Percentiles rank a stretch among this genome's conserved stretches.
phyloP scores from a whole-genome alignment of 2,888 invertebrate genomes.

The Andrena camellia region DNA sequence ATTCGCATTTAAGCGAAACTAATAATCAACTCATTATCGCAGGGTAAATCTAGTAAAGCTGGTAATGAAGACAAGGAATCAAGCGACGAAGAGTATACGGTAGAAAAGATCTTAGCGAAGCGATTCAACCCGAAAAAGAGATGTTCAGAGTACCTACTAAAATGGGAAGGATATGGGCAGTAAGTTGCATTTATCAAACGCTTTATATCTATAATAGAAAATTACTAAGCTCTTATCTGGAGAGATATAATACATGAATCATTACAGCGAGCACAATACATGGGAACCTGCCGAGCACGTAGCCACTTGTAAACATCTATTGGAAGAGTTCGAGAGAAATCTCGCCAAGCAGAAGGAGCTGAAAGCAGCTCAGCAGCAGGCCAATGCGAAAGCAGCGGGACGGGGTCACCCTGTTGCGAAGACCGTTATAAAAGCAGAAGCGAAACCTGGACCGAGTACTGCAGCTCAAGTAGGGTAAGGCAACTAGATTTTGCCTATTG shows the following conservation, averaged over 20 bases:
- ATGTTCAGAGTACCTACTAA: conserved; percentile 93
- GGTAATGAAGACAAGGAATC: conserved; percentile 73
- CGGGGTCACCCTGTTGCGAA: conserved; percentile 70
- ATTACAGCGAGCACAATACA: conserved; percentile 90
- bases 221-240: background rate
- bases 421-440: conserved; percentile 78
- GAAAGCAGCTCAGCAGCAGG: conserved; percentile 86
- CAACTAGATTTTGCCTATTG: conserved; percentile 1
- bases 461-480: conserved; percentile 80
- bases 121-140: conserved; percentile 92
- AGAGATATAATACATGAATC: conserved; percentile 12
- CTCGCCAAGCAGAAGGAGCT: conserved; percentile 91
- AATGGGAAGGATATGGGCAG: conserved; percentile 94
- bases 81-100: conserved; percentile 89
- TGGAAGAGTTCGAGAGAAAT: conserved; percentile 93
- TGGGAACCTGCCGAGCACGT: conserved; percentile 94
- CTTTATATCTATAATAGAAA: background rate
- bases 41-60: conserved; percentile 73
- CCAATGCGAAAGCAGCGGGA: conserved; percentile 73
- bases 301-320: conserved; percentile 90
- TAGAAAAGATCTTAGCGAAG: conserved; percentile 94
- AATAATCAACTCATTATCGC: conserved; percentile 3
- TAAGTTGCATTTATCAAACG: conserved; percentile 83
- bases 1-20: background rate
- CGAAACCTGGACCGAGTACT: conserved; percentile 82